Base-by-base conservation (phyloP, 1,140 invertebrate genomes). In the Planococcus citri region DNA sequence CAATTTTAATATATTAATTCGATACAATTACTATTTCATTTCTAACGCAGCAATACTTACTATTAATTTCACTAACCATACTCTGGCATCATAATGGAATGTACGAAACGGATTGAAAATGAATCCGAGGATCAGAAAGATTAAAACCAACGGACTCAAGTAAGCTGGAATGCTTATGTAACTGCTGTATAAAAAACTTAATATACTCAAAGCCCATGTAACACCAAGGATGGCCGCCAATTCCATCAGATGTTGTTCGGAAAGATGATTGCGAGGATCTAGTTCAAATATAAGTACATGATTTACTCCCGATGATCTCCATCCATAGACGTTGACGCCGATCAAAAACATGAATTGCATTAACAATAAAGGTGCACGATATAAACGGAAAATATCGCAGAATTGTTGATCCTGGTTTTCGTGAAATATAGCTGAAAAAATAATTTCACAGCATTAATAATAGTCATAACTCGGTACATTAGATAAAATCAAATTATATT, bases 201-300 rank as follows among this genome's bases (percentile, higher is more conserved):
- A 76, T 73, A 86, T 86, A 78, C 91, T 92, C 0, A 97, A 75
- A 0, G 91, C 89, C 96, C 96, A 99, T 0, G 98, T 83, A 2
- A 98, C 94, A 20, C 94, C 94, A 73, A 98, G 90, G 71, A 97
- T 91, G 0, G 94, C 87, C 0, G 95, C 92, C 73, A 98, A 78
- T 80, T 99, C 96, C 86, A 99, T 94, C 1, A 99, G 81, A 80
- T 98, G 91, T 76, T 98, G 95, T 76, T 98, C 95, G 0, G 95
- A 90, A 0, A 93, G 80, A 82, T 99, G 96, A 80, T 98, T 95
- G 69, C 97, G 82, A 0, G 97, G 97, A 81, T 99, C 95, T 64
- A 99, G 81, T 79, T 99, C 97, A 78, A 99, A 99, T 73, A 99
- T 99, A 0, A 99, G 83, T 0, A 99, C 97, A 79, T 99, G 97